Conservation (phyloP, 2,113 vertebrate species). For the Poeciliopsis occidentalis region DNA sequence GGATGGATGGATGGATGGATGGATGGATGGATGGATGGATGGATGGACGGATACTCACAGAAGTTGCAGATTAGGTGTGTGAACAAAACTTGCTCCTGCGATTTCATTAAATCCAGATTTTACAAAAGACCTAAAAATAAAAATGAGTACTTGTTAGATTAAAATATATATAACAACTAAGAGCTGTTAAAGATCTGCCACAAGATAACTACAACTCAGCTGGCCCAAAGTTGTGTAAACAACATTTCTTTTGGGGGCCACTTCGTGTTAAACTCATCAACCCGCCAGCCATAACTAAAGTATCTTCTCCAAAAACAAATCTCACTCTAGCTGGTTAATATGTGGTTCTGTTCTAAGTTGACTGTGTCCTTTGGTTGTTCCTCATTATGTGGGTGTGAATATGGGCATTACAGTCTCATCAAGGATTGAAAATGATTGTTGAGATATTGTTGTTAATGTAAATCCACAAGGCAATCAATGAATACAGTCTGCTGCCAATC, state of each 20-base stretch:
- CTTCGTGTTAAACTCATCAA: not conserved
- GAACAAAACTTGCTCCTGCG: constrained; percentile 93
- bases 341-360: too few species aligned
- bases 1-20: constrained; percentile 72
- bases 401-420: too few species aligned
- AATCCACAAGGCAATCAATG: too few species aligned
- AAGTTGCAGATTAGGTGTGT: constrained; percentile 95
- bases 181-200: too few species aligned
- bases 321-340: too few species aligned
- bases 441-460: too few species aligned
- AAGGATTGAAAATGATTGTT: too few species aligned
- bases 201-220: too few species aligned
- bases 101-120: constrained; percentile 99
- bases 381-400: too few species aligned
- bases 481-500: too few species aligned
- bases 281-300: not conserved
- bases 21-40: constrained; percentile 34
- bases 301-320: too few species aligned
- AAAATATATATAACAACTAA: not conserved
- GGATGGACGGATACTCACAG: constrained; percentile 86
- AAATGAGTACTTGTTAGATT: not conserved
- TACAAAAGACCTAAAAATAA: constrained; percentile 93
- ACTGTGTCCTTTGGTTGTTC: too few species aligned
- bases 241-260: not conserved
- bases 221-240: not conserved